A percentile compares a stretch with the other conserved stretches of the same genome.
Conservation (phyloP, 2,888 invertebrate species). For the Cantharis flavilabris region DNA sequence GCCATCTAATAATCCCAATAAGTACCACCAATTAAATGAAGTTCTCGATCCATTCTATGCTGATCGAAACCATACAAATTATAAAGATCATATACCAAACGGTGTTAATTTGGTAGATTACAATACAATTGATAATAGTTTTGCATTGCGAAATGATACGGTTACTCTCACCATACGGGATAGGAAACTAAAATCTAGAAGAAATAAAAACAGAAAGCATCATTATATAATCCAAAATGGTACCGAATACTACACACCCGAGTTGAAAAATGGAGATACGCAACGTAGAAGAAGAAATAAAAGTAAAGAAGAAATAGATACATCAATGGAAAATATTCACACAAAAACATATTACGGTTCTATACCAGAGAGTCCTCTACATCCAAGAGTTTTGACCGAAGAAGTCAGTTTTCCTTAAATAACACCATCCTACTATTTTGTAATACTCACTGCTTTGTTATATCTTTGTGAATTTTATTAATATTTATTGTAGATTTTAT, state of each 20-base stretch:
- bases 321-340: slow-evolving; percentile 53
- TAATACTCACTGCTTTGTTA: not conserved
- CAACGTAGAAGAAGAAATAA: slow-evolving; percentile 58
- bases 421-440: not conserved
- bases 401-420: slow-evolving; percentile 40
- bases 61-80: slow-evolving; percentile 7
- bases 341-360: slow-evolving; percentile 63
- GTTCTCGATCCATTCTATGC: slow-evolving; percentile 55
- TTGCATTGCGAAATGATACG: slow-evolving; percentile 36
- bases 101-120: slow-evolving; percentile 22
- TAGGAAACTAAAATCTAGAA: slow-evolving; percentile 47
- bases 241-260: slow-evolving; percentile 17
- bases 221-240: slow-evolving; percentile 24
- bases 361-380: slow-evolving; percentile 60
- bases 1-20: slow-evolving; percentile 59
- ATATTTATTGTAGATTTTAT: not conserved
- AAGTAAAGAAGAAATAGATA: slow-evolving; percentile 47
- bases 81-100: slow-evolving; percentile 38
- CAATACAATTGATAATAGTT: slow-evolving; percentile 29
- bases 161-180: slow-evolving; percentile 30
- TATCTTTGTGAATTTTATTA: not conserved
- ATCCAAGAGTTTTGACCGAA: slow-evolving; percentile 65
- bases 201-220: slow-evolving; percentile 51
- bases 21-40: slow-evolving; percentile 57
- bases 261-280: slow-evolving; percentile 46